Evolutionary conservation across 2,113 vertebrate genomes (phyloP).

Genomic region (Bujurquina vittata): DNA sequence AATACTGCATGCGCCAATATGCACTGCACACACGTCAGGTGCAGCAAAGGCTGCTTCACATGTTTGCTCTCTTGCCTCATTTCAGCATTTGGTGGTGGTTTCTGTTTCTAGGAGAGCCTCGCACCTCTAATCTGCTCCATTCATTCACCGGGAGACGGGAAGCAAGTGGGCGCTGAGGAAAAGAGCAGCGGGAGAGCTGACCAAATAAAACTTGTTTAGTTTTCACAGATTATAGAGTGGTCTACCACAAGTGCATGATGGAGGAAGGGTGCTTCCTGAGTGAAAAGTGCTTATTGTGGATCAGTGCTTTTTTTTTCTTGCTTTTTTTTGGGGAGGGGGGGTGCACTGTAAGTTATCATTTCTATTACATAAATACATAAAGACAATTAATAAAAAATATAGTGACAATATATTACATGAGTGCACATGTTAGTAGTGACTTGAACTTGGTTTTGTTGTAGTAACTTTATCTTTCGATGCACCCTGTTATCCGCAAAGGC

Average conservation of each 20-base stretch:
- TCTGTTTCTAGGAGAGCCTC: constrained; percentile 43
- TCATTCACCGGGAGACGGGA: constrained; percentile 47
- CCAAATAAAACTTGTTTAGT: constrained; percentile 68
- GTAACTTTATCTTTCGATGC: background rate
- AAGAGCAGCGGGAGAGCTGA: constrained; percentile 45
- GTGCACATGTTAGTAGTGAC: background rate
- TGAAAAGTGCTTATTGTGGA: constrained; percentile 14
- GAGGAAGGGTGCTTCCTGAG: constrained; percentile 19
- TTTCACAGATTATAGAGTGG: constrained; percentile 68
- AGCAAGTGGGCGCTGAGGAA: constrained; percentile 39
- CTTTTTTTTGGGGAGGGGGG: too few species aligned
- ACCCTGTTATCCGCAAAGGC: background rate
- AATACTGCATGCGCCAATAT: background rate
- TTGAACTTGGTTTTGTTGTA: background rate
- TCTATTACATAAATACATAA: background rate
- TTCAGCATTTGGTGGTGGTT: constrained; percentile 40
- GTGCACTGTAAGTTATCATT: background rate
- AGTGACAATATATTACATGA: background rate
- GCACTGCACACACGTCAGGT: background rate
- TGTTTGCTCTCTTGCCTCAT: constrained; percentile 31
- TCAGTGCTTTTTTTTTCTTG: background rate
- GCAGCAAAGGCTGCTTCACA: constrained; percentile 9
- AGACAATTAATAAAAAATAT: background rate
- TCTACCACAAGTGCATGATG: constrained; percentile 38
- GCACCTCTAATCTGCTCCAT: constrained; percentile 62